These are phyloP conservation scores for Ischnus inquisitorius DNA, from an alignment of 2,888 invertebrate species.

Conservation along the genomic window DNA sequence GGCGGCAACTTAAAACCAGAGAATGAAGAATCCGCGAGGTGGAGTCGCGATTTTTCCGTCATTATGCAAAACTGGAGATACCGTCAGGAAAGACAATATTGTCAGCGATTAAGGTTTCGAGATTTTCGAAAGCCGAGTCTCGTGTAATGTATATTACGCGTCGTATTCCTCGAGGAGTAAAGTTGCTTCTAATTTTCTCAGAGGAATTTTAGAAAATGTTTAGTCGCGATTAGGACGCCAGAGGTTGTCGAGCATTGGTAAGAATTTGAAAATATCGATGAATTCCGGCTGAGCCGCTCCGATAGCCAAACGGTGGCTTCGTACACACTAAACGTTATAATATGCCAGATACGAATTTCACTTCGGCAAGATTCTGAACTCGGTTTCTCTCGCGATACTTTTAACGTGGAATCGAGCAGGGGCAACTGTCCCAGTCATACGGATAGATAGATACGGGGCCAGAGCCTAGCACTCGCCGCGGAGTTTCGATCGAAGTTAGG, in stretches of 20 bases:
- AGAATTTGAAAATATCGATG: neutral
- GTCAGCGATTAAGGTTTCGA: too few relatives aligned
- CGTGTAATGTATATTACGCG: too few relatives aligned
- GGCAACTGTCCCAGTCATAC: constrained; percentile 39
- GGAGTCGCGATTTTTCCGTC: too few relatives aligned
- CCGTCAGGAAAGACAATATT: too few relatives aligned
- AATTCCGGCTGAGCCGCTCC: neutral
- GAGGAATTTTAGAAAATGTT: neutral
- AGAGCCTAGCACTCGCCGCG: constrained; percentile 37
- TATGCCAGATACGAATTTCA: constrained; percentile 61
- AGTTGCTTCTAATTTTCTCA: too few relatives aligned
- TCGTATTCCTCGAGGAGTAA: too few relatives aligned
- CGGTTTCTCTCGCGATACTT: constrained; percentile 59
- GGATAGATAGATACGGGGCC: constrained; percentile 52
- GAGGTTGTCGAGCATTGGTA: neutral
- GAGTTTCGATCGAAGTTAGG: constrained; percentile 57
- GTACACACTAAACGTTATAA: constrained; percentile 38
- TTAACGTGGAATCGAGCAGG: constrained; percentile 52
- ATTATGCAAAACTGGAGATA: too few relatives aligned
- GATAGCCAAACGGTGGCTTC: neutral
- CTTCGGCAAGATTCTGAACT: constrained; percentile 55
- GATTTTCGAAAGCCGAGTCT: too few relatives aligned
- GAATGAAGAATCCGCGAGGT: too few relatives aligned
- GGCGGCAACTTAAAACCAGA: too few relatives aligned
- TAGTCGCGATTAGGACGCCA: neutral